Conservation (phyloP, 2,888 invertebrate species). For the Blastobasis lacticolella region DNA sequence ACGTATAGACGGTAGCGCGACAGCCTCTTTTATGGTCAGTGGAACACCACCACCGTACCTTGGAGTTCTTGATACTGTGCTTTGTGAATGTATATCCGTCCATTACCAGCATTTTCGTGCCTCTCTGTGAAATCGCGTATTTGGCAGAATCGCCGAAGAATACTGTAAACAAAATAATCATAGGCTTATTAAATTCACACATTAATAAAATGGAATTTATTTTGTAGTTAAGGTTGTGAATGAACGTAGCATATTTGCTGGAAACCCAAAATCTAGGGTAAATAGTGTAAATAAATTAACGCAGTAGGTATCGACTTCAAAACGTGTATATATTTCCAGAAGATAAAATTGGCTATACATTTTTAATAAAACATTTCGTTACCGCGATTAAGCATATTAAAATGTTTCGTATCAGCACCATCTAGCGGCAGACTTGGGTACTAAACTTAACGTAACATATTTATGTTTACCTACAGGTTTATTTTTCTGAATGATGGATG, state of each 20-base stretch:
- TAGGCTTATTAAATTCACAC: not conserved
- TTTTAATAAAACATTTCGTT: not conserved
- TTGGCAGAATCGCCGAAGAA: conserved; percentile 7
- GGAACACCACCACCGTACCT: conserved; percentile 20
- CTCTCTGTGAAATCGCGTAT: conserved; percentile 15
- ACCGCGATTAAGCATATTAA: not conserved
- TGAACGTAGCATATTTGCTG: not conserved
- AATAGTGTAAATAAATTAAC: no score
- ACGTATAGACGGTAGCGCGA: conserved; percentile 23
- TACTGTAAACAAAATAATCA: not conserved
- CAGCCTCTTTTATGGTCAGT: conserved; percentile 23
- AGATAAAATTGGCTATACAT: not conserved
- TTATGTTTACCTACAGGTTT: no score
- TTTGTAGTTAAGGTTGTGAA: not conserved
- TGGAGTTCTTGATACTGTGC: conserved; percentile 4
- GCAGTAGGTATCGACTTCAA: no score
- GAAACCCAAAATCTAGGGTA: not conserved
- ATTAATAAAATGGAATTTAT: not conserved
- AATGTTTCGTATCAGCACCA: no score
- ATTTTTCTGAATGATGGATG: no score
- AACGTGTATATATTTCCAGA: not conserved
- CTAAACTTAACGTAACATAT: no score
- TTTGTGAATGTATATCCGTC: conserved; percentile 17
- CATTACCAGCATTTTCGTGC: conserved; percentile 14
- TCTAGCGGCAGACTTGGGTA: no score